Evolutionary conservation across 2,888 invertebrate genomes (phyloP).

Genomic region (Eubasilissa splendida): DNA sequence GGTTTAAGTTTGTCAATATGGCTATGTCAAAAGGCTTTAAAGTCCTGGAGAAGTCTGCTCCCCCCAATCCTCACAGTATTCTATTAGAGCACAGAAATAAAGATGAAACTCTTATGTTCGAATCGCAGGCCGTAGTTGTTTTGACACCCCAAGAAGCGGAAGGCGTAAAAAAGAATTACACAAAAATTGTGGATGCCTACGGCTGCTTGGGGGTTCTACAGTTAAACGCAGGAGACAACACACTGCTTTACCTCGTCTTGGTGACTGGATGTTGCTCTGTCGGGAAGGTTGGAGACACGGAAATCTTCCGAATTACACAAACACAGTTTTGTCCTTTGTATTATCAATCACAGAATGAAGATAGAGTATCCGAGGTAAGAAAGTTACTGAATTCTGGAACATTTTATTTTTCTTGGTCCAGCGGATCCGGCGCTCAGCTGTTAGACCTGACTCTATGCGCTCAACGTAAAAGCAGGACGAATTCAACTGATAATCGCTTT

Average conservation of each 20-base stretch:
- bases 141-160: constrained; percentile 92
- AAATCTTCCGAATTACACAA: constrained; percentile 95
- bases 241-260: constrained; percentile 90
- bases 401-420: constrained; percentile 95
- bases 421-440: constrained; percentile 70
- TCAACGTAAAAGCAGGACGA: constrained; percentile 88
- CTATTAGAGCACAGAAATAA: constrained; percentile 91
- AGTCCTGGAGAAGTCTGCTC: constrained; percentile 89
- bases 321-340: constrained; percentile 92
- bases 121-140: constrained; percentile 92
- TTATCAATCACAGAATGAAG: constrained; percentile 77
- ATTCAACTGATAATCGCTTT: constrained; percentile 92
- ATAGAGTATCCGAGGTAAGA: constrained; percentile 78
- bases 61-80: constrained; percentile 91
- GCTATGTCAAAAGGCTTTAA: constrained; percentile 96
- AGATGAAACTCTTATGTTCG: constrained; percentile 90
- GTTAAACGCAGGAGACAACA: constrained; percentile 87
- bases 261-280: constrained; percentile 97
- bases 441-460: constrained; percentile 96
- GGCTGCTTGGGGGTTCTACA: constrained; percentile 96
- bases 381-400: constrained; percentile 98
- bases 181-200: constrained; percentile 94
- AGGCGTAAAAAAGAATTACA: constrained; percentile 89
- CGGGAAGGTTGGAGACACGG: constrained; percentile 94
- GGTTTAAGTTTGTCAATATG: constrained; percentile 72